Percentiles rank a stretch among this genome's conserved stretches.
These are phyloP conservation scores for Acinonyx jubatus DNA, from an alignment of 2,113 vertebrate genomes.

Conservation along the genomic window DNA sequence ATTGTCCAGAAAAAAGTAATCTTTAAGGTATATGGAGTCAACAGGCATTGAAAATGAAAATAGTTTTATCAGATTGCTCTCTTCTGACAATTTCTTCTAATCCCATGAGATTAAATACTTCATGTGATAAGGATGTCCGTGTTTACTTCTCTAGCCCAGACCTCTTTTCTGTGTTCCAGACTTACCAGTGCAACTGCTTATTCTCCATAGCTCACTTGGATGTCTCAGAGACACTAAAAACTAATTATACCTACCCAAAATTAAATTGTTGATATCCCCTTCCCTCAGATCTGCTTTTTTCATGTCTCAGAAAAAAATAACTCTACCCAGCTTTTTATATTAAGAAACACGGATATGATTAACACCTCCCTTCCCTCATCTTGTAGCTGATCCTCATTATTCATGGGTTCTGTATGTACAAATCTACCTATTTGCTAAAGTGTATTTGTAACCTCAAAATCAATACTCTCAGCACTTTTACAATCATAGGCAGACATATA, in stretches of 20 bases:
- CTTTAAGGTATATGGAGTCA: neutral
- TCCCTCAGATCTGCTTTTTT: constrained; percentile 3
- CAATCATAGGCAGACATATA: neutral
- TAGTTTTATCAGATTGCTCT: neutral
- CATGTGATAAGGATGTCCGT: neutral
- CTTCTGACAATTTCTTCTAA: neutral
- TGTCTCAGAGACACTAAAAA: neutral
- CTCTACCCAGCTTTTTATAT: neutral
- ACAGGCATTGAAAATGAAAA: neutral
- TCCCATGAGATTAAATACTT: neutral
- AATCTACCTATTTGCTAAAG: neutral
- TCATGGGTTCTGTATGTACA: neutral
- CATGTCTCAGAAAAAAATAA: neutral
- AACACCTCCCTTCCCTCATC: neutral
- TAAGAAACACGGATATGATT: neutral
- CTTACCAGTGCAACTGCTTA: neutral
- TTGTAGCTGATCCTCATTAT: neutral
- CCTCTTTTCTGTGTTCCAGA: neutral
- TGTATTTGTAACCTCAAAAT: neutral
- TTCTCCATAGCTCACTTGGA: neutral
- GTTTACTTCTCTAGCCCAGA: neutral
- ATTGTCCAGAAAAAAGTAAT: neutral
- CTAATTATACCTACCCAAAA: neutral
- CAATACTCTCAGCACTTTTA: neutral
- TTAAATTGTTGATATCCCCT: neutral